These are phyloP conservation scores for Mandrillus leucophaeus DNA, from an alignment of 2,113 vertebrate species.

Conservation along the genomic window DNA sequence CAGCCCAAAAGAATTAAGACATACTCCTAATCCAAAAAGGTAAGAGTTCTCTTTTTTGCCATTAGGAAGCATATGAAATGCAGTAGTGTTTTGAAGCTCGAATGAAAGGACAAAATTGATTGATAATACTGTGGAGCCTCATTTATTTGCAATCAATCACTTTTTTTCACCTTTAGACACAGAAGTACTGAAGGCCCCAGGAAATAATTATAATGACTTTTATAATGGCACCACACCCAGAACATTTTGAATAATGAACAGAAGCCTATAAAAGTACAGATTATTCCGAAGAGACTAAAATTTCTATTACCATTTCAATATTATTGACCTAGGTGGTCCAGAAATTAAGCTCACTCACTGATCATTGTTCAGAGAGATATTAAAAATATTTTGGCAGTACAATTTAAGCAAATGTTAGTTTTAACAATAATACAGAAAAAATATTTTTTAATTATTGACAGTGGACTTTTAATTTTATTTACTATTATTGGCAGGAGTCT, in stretches of 20 bases:
- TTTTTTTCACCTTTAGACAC: conserved; percentile 3
- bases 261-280: background rate
- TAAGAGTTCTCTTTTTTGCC: background rate
- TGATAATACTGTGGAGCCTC: background rate
- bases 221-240: background rate
- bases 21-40: background rate
- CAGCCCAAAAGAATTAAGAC: background rate
- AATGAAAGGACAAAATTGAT: background rate
- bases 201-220: background rate
- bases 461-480: background rate
- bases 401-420: background rate
- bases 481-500: background rate
- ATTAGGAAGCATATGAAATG: background rate
- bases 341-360: background rate
- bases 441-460: background rate
- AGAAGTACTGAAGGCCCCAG: background rate
- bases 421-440: background rate
- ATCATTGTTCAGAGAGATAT: background rate
- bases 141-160: background rate
- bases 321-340: background rate
- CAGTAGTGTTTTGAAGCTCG: background rate
- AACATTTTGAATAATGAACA: background rate
- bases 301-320: background rate
- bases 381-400: background rate
- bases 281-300: background rate